Evolutionary conservation across 37 sponge, comb jelly and placozoan species (phyloP), one percentile per base, ranked within the genome.

Genomic region (Crambe crambe): DNA sequence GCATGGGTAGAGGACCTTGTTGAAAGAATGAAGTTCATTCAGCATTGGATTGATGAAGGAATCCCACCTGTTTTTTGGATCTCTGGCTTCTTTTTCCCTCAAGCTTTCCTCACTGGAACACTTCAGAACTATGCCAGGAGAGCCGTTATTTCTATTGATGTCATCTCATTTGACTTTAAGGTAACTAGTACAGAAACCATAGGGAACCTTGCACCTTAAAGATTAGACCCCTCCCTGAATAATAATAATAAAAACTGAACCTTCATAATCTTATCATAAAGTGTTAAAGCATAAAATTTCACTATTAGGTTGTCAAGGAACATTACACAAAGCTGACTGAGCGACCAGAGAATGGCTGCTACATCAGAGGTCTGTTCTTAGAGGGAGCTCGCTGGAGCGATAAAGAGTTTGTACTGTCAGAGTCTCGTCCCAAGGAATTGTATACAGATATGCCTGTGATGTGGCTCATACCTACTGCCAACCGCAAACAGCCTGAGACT

Each of bases 61-160:
- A 93, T 92, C 27, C 96, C 95, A 27, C 61, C 87, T 42, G 90
- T 90, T 42, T 73, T 85, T 79, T 95, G 98, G 98, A 95, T 98
- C 43, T 95, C 96, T 43, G 98, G 98, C 2, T 98, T 98, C 80
- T 98, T 95, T 86, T 98, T 98, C 78, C 95, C 98, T 0, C 98
- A 98, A 85, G 95, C 98, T 36, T 98, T 98, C 81, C 70, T 98
- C 18, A 98, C 98, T 26, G 96, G 98, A 0, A 93, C 98, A n/a
- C 96, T 98, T 26, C 98, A 98, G 88, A 98, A 98, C 84, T 98
- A 74, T 82, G 98, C 98, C 29, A 85, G 98, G 31, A 90, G 73
- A 29, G 90, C 86, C 23, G 87, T 90, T 65, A 93, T 98, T 43
- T 95, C 98, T 20, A 98, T 98, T 70, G 98, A 98, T 60, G 86